These are phyloP conservation scores for Eupelmus urozonus DNA, from an alignment of 2,888 invertebrate genomes.

Conservation along the genomic window DNA sequence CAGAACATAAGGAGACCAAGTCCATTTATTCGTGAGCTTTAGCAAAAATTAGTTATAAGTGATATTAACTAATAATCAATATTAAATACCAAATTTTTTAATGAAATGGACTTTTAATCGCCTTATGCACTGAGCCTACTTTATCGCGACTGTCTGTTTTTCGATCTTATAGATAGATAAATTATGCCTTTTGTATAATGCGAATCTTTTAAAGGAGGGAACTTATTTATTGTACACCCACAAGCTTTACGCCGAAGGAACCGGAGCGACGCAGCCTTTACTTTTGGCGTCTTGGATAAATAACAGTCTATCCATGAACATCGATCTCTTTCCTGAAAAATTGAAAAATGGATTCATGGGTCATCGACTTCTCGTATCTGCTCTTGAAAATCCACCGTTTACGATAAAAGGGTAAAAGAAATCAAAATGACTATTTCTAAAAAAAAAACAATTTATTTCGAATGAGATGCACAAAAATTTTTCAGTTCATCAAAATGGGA, in stretches of 20 bases:
- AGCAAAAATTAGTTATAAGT: no score
- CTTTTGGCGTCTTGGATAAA: slow-evolving; percentile 86
- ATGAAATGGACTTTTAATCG: no score
- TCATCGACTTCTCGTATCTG: slow-evolving; percentile 85
- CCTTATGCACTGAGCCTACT: no score
- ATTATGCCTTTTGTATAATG: no score
- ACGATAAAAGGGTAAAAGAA: slow-evolving; percentile 81
- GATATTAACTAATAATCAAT: no score
- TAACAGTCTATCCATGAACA: slow-evolving; percentile 79
- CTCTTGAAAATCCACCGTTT: slow-evolving; percentile 86
- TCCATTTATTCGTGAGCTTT: no score
- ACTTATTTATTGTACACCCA: slow-evolving; percentile 88
- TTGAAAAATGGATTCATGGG: slow-evolving; percentile 85
- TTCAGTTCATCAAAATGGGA: slow-evolving; percentile 80
- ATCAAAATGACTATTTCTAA: neutral
- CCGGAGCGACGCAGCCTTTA: slow-evolving; percentile 84
- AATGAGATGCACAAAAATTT: neutral
- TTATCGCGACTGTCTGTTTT: no score
- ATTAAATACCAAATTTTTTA: no score
- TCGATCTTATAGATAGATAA: no score
- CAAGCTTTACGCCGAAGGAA: slow-evolving; percentile 84
- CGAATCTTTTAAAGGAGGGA: slow-evolving; percentile 81
- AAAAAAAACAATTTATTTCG: neutral
- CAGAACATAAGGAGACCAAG: no score
- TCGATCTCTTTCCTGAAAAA: slow-evolving; percentile 85